Base-by-base conservation (phyloP, 1,140 invertebrate species). In the Doryteuthis pealeii region DNA sequence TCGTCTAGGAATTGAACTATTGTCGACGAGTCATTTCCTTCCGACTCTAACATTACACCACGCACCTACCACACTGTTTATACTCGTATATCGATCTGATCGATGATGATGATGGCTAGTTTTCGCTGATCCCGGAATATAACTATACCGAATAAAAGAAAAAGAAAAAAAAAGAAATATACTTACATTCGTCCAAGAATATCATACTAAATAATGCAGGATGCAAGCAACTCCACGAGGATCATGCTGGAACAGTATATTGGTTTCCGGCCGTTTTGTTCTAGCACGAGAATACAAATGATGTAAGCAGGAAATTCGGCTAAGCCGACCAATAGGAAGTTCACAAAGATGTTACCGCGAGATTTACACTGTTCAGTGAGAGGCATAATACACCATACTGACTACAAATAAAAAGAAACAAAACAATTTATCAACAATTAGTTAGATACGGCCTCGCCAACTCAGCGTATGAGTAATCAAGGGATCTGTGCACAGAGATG, bases 281-380 rank as follows among this genome's bases (percentile, higher is more conserved):
- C 79, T 30, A 85, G 62, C n/a, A 85, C 68, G 1, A 82, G 14
- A 5, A 85, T 71, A 45, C 77, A 78, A 28, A 83, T 54, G 5
- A 80, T 71, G 74, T 84, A 81, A 5, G 91, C 92, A 0, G 93
- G 93, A 76, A 94, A 89, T 87, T 95, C 94, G 1, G 94, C 93
- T 2, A 91, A 86, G 0, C 93, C 93, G 28, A 77, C 69, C 14
- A 84, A 49, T 28, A 80, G 74, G 65, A 83, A 80, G 71, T 84
- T 84, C 26, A 82, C 31, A 76, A 88, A 88, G 72, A 85, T 73
- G 73, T 79, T 80, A 18, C 84, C 77, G 5, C 81, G 2, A 84
- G 74, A 66, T 80, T 79, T 14, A 77, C 83, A 28, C 78, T 78
- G 70, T 81, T 79, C 79, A 84, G 83, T 81, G 90, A 93, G 91